phyloP scores from a whole-genome alignment of 64 coral and sea anemone species.

The Hydrozoanthus tunicans region DNA sequence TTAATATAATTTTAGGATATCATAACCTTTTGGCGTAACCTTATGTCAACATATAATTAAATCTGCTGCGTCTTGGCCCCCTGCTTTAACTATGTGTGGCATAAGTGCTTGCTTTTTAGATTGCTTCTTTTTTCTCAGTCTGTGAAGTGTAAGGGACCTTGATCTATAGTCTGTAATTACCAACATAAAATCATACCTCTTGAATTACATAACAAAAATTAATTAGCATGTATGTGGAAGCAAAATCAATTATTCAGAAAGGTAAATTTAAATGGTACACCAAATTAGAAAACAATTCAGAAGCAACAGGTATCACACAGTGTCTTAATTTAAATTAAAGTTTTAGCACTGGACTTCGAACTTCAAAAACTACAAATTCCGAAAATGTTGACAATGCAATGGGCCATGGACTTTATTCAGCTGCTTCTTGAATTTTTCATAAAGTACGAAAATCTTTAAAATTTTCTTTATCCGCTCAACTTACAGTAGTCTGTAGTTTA shows the following conservation, averaged over 20 bases:
- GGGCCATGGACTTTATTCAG: not conserved
- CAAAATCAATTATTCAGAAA: not conserved
- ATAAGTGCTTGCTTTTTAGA: too few species aligned
- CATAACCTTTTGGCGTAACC: too few species aligned
- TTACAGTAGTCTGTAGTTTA: not conserved
- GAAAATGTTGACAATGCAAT: not conserved
- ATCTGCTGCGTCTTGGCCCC: too few species aligned
- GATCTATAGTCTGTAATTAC: too few species aligned
- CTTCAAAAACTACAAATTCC: not conserved
- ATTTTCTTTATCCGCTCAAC: not conserved
- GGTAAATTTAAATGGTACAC: not conserved
- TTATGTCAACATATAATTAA: too few species aligned
- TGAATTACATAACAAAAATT: too few species aligned
- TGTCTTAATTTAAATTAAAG: not conserved
- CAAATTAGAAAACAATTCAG: not conserved
- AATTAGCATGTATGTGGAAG: too few species aligned
- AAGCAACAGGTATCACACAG: not conserved
- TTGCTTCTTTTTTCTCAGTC: too few species aligned
- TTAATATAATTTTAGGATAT: too few species aligned
- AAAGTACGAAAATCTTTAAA: not conserved
- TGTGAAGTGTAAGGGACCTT: too few species aligned
- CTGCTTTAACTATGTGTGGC: too few species aligned
- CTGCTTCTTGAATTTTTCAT: not conserved
- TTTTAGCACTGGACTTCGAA: constrained; percentile 37
- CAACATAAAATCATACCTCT: too few species aligned